Conservation (phyloP, 35 echinoderm and acorn worm species). For the Lytechinus pictus region DNA sequence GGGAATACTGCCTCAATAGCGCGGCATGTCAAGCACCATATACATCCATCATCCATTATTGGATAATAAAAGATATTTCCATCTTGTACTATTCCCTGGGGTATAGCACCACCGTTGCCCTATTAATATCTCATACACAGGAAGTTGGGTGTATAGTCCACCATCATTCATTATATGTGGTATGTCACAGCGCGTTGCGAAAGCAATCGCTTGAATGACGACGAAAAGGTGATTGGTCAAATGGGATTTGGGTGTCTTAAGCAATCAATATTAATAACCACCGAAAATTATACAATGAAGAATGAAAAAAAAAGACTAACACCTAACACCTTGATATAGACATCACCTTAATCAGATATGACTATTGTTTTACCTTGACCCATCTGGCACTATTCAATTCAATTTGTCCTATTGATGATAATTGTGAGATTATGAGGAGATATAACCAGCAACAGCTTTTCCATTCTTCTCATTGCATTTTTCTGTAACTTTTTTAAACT, state of each 20-base stretch:
- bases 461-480: too few species aligned
- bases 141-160: not conserved
- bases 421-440: not conserved
- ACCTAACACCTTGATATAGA: not conserved
- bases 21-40: not conserved
- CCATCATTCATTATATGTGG: not conserved
- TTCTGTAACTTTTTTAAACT: too few species aligned
- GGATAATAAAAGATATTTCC: constrained; percentile 20
- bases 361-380: not conserved
- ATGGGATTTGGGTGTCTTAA: not conserved
- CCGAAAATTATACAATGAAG: not conserved
- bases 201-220: not conserved
- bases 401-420: not conserved
- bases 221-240: not conserved
- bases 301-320: not conserved
- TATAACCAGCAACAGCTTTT: too few species aligned
- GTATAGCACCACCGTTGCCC: not conserved
- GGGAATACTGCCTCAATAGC: not conserved
- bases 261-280: not conserved
- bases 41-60: constrained; percentile 13
- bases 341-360: not conserved
- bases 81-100: not conserved
- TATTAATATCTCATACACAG: not conserved
- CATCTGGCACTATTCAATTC: not conserved
- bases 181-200: not conserved